Conservation (phyloP, 2,113 vertebrate genomes). For the Gobiocypris rarus region DNA sequence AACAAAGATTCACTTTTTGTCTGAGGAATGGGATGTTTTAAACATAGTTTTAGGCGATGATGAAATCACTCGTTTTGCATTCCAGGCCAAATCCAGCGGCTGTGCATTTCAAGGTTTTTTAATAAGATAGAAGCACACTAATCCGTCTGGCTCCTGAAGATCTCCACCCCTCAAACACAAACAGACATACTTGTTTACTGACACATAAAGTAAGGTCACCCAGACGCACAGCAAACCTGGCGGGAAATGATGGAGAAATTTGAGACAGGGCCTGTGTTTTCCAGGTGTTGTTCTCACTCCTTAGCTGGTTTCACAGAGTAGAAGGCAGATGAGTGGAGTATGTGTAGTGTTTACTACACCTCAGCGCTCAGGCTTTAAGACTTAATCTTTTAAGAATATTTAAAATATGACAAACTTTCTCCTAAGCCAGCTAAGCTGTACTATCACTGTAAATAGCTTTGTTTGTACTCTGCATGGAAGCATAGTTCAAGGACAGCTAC, state of each 20-base stretch:
- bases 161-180: slow-evolving; percentile 22
- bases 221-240: slow-evolving; percentile 10
- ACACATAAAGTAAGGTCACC: slow-evolving; percentile 14
- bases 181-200: slow-evolving; percentile 29
- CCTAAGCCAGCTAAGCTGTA: slow-evolving; percentile 15
- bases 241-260: slow-evolving; percentile 5
- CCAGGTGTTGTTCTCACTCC: slow-evolving; percentile 34
- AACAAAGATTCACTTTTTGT: neutral
- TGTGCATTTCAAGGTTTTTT: slow-evolving; percentile 35
- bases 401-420: slow-evolving; percentile 30
- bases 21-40: slow-evolving; percentile 7
- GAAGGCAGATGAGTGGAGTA: neutral
- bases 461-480: slow-evolving; percentile 1
- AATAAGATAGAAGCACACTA: slow-evolving; percentile 48
- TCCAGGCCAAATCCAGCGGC: slow-evolving; percentile 12
- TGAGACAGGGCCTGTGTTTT: slow-evolving; percentile 9
- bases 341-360: slow-evolving; percentile 16
- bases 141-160: slow-evolving; percentile 47
- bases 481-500: neutral
- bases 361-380: neutral
- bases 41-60: neutral
- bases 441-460: slow-evolving; percentile 29
- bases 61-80: slow-evolving; percentile 24
- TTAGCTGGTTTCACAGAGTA: slow-evolving; percentile 10
- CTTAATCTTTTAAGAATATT: slow-evolving; percentile 30